These are phyloP conservation scores for Sitodiplosis mosellana DNA, from an alignment of 1,140 invertebrate genomes.

Conservation along the genomic window DNA sequence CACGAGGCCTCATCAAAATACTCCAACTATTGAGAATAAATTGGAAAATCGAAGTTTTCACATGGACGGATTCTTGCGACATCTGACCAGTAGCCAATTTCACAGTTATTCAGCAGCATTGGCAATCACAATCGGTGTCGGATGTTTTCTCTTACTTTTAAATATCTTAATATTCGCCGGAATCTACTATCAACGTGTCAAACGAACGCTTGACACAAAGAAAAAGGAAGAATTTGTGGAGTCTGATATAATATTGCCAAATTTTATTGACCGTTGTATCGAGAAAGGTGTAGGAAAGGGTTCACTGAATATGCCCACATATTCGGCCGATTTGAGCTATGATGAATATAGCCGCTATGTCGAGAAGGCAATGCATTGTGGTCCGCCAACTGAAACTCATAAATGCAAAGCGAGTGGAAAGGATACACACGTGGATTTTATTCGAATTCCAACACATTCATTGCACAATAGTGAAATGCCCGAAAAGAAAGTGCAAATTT, in stretches of 20 bases:
- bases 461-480: conserved; percentile 16
- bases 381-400: conserved; percentile 39
- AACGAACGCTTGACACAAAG: conserved; percentile 38
- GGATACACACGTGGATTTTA: conserved; percentile 39
- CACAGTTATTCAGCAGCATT: conserved; percentile 77
- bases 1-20: conserved; percentile 3
- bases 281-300: conserved; percentile 8
- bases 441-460: conserved; percentile 23
- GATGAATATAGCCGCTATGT: conserved; percentile 44
- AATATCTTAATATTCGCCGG: conserved; percentile 89
- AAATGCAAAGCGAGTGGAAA: conserved; percentile 40
- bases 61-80: conserved; percentile 49
- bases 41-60: conserved; percentile 7
- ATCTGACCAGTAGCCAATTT: conserved; percentile 57
- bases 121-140: conserved; percentile 83
- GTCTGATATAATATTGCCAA: conserved; percentile 31
- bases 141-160: conserved; percentile 68
- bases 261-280: not conserved
- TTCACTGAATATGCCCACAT: conserved; percentile 2
- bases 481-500: not conserved
- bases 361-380: conserved; percentile 33
- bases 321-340: conserved; percentile 24
- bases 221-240: conserved; percentile 55
- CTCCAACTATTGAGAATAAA: not conserved
- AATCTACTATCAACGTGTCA: conserved; percentile 78